phyloP scores from a whole-genome alignment of 2,888 invertebrate genomes.

The Heteromurus nitidus region DNA sequence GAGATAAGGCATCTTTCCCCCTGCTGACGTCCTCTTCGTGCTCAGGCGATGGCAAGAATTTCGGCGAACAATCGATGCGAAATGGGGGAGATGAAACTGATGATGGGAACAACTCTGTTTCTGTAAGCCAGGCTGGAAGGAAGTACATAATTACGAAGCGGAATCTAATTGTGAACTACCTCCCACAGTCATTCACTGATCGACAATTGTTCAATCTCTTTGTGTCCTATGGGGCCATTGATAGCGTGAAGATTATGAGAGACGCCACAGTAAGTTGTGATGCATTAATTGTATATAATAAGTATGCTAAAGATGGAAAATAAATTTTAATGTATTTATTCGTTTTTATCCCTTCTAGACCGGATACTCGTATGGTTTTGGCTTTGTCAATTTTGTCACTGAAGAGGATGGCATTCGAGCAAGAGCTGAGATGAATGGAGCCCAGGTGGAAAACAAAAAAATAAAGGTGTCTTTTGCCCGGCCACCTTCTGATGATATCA shows the following conservation, averaged over 20 bases:
- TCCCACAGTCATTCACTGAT: slow-evolving; percentile 95
- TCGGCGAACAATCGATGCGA: background rate
- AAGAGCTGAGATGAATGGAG: slow-evolving; percentile 90
- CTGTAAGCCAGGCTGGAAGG: slow-evolving; percentile 50
- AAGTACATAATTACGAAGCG: slow-evolving; percentile 62
- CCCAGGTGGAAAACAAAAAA: slow-evolving; percentile 91
- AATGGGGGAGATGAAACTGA: background rate
- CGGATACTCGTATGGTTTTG: slow-evolving; percentile 97
- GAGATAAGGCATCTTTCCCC: slow-evolving; percentile 56
- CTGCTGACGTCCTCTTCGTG: background rate
- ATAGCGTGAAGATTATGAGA: slow-evolving; percentile 93
- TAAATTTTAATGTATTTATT: background rate
- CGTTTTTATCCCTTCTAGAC: slow-evolving; percentile 79
- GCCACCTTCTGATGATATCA: slow-evolving; percentile 92
- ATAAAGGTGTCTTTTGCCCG: slow-evolving; percentile 95
- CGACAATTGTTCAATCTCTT: slow-evolving; percentile 93
- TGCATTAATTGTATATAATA: background rate
- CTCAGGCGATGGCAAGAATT: slow-evolving; percentile 17
- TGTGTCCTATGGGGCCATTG: slow-evolving; percentile 90
- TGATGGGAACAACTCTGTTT: slow-evolving; percentile 29
- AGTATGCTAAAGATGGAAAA: background rate
- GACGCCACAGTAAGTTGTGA: slow-evolving; percentile 84
- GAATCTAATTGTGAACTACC: slow-evolving; percentile 95
- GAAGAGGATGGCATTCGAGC: slow-evolving; percentile 91
- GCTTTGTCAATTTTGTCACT: slow-evolving; percentile 92